Percentiles rank a stretch among this genome's conserved stretches.
phyloP scores from a whole-genome alignment of 2,797 vertebrate species.

The Siniperca scherzeri region DNA sequence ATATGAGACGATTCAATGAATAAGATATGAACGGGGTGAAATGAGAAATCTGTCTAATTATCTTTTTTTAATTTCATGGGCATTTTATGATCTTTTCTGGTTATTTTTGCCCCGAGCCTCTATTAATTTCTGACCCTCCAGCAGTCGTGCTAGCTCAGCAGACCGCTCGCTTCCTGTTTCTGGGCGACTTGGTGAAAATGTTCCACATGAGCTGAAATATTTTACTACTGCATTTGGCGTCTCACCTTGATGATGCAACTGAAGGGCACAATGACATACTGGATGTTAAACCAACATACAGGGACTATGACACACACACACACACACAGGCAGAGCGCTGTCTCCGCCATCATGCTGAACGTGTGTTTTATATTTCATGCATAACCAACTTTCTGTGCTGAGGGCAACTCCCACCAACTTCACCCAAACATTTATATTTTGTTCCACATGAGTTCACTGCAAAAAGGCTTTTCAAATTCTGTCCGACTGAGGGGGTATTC shows the following conservation, averaged over 20 bases:
- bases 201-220: slow-evolving; percentile 8
- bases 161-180: slow-evolving; percentile 6
- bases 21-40: slow-evolving; percentile 44
- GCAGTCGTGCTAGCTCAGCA: not conserved
- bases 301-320: not conserved
- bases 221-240: not conserved
- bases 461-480: not conserved
- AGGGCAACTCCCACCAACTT: slow-evolving; percentile 14
- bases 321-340: not conserved
- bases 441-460: not conserved
- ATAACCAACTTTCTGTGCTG: not conserved
- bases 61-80: not conserved
- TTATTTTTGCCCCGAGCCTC: slow-evolving; percentile 24
- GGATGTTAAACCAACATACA: not conserved
- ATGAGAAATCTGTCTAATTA: slow-evolving; percentile 50
- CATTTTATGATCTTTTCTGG: slow-evolving; percentile 32
- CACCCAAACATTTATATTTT: slow-evolving; percentile 5
- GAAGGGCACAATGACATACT: not conserved
- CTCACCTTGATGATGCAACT: not conserved
- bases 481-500: too few species aligned
- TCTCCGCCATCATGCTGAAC: slow-evolving; percentile 7
- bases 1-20: slow-evolving; percentile 39
- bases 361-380: slow-evolving; percentile 36
- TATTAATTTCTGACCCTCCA: slow-evolving; percentile 22
- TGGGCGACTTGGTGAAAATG: not conserved